Conservation (phyloP, 2,888 invertebrate species). For the Erynnis tages region DNA sequence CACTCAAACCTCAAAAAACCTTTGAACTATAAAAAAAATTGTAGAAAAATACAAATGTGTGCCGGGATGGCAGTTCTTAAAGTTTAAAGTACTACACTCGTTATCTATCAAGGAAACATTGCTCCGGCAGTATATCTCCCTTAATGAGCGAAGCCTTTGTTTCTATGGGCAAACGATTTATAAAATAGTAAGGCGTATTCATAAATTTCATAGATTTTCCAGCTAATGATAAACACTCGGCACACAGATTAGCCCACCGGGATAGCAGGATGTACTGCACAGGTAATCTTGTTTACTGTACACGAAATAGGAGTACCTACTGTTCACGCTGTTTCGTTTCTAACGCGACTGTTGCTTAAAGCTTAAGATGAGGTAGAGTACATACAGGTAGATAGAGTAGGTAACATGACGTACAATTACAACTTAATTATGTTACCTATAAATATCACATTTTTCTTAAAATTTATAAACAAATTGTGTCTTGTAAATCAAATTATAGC, state of each 20-base stretch:
- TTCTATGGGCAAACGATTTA: conserved; percentile 45
- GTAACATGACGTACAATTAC: no score
- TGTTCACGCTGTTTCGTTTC: not conserved
- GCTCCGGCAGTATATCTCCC: not conserved
- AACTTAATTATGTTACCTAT: no score
- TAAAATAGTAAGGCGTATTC: conserved; percentile 53
- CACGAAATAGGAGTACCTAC: conserved; percentile 19
- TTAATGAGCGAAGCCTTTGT: conserved; percentile 54
- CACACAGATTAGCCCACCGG: conserved; percentile 70
- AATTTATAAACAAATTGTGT: no score
- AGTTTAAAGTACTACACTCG: no score
- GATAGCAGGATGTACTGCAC: conserved; percentile 68
- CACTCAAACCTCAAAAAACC: no score
- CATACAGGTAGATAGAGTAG: not conserved
- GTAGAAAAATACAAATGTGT: no score
- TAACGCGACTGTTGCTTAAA: not conserved
- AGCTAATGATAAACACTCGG: conserved; percentile 59
- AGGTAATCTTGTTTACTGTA: conserved; percentile 70
- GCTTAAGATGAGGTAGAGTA: not conserved
- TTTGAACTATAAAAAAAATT: no score
- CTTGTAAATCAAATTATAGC: no score
- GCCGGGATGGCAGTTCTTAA: no score
- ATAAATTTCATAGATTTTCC: conserved; percentile 59
- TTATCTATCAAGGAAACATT: conserved; percentile 25
- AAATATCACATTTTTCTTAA: no score